Percentiles rank a stretch among this genome's conserved stretches.
phyloP scores from a whole-genome alignment of 2,113 vertebrate genomes.

The Catharus bicknelli region DNA sequence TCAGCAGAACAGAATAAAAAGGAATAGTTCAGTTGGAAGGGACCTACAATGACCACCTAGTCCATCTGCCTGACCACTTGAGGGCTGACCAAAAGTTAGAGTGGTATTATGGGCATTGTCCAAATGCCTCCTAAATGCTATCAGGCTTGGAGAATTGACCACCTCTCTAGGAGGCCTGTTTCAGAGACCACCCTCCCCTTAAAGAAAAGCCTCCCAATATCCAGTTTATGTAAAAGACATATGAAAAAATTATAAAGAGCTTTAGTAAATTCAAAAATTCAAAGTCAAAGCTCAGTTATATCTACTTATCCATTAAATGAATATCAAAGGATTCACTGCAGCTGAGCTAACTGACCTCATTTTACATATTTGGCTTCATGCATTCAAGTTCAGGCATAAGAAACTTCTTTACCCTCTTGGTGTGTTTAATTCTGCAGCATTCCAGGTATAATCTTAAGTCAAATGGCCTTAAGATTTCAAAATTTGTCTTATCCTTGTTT shows the following conservation, averaged over 20 bases:
- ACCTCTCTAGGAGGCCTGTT: not conserved
- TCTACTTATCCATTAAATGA: conserved; percentile 57
- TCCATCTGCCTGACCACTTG: not conserved
- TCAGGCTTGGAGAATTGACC: not conserved
- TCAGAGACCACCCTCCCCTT: not conserved
- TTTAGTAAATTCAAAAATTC: conserved; percentile 42
- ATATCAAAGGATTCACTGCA: conserved; percentile 52
- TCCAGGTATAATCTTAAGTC: conserved; percentile 19
- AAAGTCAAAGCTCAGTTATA: conserved; percentile 46
- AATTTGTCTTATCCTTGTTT: conserved; percentile 44
- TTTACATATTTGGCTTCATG: conserved; percentile 4
- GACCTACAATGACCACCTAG: not conserved
- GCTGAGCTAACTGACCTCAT: conserved; percentile 43
- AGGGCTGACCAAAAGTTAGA: not conserved
- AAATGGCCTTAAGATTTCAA: conserved; percentile 14
- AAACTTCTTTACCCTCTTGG: conserved; percentile 3
- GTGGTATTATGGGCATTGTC: not conserved
- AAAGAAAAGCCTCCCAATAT: not conserved
- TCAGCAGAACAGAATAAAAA: not conserved
- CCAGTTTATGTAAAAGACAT: not conserved
- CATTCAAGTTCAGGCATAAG: not conserved
- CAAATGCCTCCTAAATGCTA: not conserved
- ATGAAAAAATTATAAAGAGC: conserved; percentile 25
- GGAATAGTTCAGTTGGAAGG: not conserved
- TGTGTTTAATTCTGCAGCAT: not conserved